These are phyloP conservation scores for Gouania willdenowi DNA, from an alignment of 2,797 vertebrate genomes.

Conservation along the genomic window DNA sequence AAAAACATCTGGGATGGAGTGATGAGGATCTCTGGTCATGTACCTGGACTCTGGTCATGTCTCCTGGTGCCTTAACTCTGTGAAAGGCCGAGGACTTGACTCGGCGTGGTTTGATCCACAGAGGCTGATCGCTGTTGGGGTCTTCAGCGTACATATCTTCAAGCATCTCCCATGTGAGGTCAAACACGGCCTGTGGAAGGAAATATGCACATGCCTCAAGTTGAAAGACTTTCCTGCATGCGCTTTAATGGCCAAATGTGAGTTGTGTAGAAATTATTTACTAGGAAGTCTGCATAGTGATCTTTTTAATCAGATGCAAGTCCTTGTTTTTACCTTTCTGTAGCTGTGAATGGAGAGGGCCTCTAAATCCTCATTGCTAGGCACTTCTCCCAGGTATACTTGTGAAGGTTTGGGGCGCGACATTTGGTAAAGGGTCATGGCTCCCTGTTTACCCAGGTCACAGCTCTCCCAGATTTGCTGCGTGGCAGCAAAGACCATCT, in stretches of 20 bases:
- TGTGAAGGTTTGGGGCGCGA: conserved; percentile 64
- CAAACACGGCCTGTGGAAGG: conserved; percentile 84
- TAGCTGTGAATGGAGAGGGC: conserved; percentile 83
- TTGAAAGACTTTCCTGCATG: not conserved
- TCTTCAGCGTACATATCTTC: conserved; percentile 92
- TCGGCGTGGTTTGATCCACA: conserved; percentile 90
- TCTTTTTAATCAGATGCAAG: not conserved
- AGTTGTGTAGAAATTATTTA: no score
- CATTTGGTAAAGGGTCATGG: conserved; percentile 48
- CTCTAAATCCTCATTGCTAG: conserved; percentile 76
- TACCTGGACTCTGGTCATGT: conserved; percentile 88
- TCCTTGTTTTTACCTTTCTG: conserved; percentile 76
- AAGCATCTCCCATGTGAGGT: conserved; percentile 93
- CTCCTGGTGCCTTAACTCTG: conserved; percentile 81
- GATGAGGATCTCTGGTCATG: not conserved
- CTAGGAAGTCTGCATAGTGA: not conserved
- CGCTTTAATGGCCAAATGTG: no score
- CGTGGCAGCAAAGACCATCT: conserved; percentile 82
- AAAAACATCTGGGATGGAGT: no score
- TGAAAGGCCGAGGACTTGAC: conserved; percentile 81
- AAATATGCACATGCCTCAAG: not conserved
- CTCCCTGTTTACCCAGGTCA: conserved; percentile 72
- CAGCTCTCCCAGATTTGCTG: conserved; percentile 89
- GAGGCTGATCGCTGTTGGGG: conserved; percentile 83
- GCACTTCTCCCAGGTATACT: conserved; percentile 64